A percentile compares a stretch with the other conserved stretches of the same genome.
These are phyloP conservation scores for Cyclophora punctaria DNA, from an alignment of 2,888 invertebrate genomes.

Conservation along the genomic window DNA sequence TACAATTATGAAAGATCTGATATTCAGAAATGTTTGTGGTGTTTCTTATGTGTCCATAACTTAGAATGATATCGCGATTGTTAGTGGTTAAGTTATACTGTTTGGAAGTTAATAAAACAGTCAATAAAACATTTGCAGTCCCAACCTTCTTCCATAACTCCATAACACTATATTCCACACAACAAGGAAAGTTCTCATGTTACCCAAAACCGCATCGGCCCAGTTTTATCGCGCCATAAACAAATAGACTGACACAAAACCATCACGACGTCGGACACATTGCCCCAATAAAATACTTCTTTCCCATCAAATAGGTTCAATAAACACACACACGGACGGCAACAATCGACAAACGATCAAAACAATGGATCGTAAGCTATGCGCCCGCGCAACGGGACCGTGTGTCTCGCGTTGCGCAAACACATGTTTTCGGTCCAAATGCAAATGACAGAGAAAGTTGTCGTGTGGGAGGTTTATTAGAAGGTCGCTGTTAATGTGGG, in stretches of 20 bases:
- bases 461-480: slow-evolving; percentile 21
- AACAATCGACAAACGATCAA: slow-evolving; percentile 2
- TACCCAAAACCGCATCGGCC: slow-evolving; percentile 1
- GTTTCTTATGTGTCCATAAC: too few relatives aligned
- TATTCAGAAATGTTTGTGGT: too few relatives aligned
- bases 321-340: too few relatives aligned
- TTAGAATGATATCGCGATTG: too few relatives aligned
- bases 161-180: too few relatives aligned
- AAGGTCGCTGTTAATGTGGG: slow-evolving; percentile 14
- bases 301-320: slow-evolving; percentile 2
- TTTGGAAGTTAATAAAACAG: too few relatives aligned
- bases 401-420: slow-evolving; percentile 8
- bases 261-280: too few relatives aligned
- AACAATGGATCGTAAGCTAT: slow-evolving; percentile 13
- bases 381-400: slow-evolving; percentile 17
- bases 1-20: too few relatives aligned
- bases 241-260: slow-evolving; percentile 2
- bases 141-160: too few relatives aligned
- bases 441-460: slow-evolving; percentile 24
- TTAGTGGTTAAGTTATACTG: too few relatives aligned
- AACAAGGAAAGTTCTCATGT: too few relatives aligned
- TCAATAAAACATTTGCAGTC: too few relatives aligned
- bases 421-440: slow-evolving; percentile 9
- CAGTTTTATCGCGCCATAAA: slow-evolving; percentile 7
- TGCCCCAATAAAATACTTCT: slow-evolving; percentile 3